These are phyloP conservation scores for Phalacrocorax brasilianus DNA, from an alignment of 2,113 vertebrate species.

Conservation along the genomic window DNA sequence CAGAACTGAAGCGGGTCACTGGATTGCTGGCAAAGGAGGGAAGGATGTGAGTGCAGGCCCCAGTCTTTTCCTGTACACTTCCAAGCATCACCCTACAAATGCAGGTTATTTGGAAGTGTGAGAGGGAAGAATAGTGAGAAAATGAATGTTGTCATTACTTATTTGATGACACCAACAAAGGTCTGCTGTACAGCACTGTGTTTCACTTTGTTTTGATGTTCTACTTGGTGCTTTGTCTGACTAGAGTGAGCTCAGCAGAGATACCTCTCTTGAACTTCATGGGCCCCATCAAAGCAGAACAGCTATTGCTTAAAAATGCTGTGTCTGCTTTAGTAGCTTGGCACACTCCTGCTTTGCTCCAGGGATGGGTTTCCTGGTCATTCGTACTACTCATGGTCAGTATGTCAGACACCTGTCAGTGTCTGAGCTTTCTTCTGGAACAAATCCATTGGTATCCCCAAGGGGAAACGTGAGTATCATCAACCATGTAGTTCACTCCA, in stretches of 20 bases:
- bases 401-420: rapidly evolving
- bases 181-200: neutral
- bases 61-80: neutral
- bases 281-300: neutral
- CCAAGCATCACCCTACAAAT: neutral
- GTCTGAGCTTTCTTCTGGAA: neutral
- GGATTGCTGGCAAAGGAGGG: neutral
- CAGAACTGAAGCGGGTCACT: neutral
- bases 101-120: neutral
- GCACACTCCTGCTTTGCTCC: neutral
- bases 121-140: neutral
- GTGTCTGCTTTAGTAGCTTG: neutral
- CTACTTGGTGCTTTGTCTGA: neutral
- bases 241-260: neutral
- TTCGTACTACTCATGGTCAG: neutral
- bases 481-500: neutral
- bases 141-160: neutral
- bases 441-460: neutral
- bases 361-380: neutral
- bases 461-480: neutral
- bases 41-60: neutral
- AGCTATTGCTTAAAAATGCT: neutral
- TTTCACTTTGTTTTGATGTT: neutral
- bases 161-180: neutral
- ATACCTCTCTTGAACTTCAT: neutral